Evolutionary conservation across 2,888 invertebrate species (phyloP).

Genomic region (Conops quadrifasciatus): DNA sequence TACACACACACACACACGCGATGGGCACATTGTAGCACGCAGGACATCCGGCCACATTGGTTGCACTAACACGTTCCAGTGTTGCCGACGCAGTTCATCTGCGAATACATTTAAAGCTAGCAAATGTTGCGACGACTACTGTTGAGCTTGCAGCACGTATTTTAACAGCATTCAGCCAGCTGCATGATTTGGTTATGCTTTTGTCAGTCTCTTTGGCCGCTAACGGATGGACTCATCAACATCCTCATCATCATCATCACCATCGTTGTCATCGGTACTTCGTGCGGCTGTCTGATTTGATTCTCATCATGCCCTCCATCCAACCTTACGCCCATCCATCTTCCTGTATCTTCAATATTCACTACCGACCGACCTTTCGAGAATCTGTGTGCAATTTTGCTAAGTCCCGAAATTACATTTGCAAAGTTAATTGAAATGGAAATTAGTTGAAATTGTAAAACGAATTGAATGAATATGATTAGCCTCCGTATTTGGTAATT

Average conservation of each 20-base stretch:
- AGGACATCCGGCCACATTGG: not conserved
- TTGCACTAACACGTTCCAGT: not conserved
- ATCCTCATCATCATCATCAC: not conserved
- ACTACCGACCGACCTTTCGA: not conserved
- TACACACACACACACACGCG: not conserved
- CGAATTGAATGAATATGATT: slow-evolving; percentile 63
- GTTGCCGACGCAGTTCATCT: not conserved
- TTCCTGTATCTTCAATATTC: not conserved
- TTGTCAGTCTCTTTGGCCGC: slow-evolving; percentile 51
- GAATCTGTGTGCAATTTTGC: slow-evolving; percentile 39
- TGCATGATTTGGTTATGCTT: slow-evolving; percentile 62
- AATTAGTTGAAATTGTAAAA: slow-evolving; percentile 64
- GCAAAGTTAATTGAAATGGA: slow-evolving; percentile 64
- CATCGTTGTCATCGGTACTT: not conserved
- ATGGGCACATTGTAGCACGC: not conserved
- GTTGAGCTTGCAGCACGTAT: slow-evolving; percentile 48
- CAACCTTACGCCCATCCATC: not conserved
- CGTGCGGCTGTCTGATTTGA: not conserved
- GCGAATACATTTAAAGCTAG: slow-evolving; percentile 35
- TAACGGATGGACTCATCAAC: slow-evolving; percentile 11
- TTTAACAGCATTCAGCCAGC: slow-evolving; percentile 54
- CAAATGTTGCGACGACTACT: slow-evolving; percentile 57
- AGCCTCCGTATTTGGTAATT: slow-evolving; percentile 57
- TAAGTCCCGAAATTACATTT: slow-evolving; percentile 61
- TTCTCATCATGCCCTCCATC: not conserved